These are phyloP conservation scores for Fragum whitleyi DNA, from an alignment of 2,888 invertebrate genomes.

Conservation along the genomic window DNA sequence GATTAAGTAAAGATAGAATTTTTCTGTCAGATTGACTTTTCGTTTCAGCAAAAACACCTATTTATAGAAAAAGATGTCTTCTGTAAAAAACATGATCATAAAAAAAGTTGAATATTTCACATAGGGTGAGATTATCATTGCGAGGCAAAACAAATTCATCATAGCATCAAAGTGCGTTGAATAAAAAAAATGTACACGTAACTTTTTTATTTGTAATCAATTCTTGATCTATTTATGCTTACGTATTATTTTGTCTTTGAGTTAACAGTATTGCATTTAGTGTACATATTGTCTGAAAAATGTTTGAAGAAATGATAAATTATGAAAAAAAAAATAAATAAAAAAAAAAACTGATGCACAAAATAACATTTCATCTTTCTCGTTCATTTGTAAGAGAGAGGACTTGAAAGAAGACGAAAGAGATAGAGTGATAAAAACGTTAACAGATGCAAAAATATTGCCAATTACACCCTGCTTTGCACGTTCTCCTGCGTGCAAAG, in stretches of 20 bases:
- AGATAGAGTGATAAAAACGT: too few relatives aligned
- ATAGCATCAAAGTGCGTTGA: not conserved
- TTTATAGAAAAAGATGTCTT: too few relatives aligned
- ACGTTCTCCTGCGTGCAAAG: too few relatives aligned
- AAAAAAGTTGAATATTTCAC: too few relatives aligned
- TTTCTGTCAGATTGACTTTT: too few relatives aligned
- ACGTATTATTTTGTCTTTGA: not conserved
- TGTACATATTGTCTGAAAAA: not conserved
- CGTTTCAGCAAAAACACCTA: too few relatives aligned
- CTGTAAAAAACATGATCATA: too few relatives aligned
- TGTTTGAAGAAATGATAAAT: not conserved
- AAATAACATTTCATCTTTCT: not conserved
- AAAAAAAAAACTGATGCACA: not conserved
- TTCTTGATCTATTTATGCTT: not conserved
- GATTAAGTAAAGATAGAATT: not conserved
- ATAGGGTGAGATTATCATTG: too few relatives aligned
- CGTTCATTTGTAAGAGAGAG: not conserved
- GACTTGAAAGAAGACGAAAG: too few relatives aligned
- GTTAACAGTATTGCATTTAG: slow-evolving; percentile 4
- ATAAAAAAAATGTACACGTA: not conserved
- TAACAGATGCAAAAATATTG: too few relatives aligned
- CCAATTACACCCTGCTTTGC: too few relatives aligned
- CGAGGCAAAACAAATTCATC: not conserved
- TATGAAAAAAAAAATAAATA: not conserved
- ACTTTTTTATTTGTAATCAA: not conserved